phyloP scores from a whole-genome alignment of 2,797 vertebrate genomes.

The Sebastes diaconus region DNA sequence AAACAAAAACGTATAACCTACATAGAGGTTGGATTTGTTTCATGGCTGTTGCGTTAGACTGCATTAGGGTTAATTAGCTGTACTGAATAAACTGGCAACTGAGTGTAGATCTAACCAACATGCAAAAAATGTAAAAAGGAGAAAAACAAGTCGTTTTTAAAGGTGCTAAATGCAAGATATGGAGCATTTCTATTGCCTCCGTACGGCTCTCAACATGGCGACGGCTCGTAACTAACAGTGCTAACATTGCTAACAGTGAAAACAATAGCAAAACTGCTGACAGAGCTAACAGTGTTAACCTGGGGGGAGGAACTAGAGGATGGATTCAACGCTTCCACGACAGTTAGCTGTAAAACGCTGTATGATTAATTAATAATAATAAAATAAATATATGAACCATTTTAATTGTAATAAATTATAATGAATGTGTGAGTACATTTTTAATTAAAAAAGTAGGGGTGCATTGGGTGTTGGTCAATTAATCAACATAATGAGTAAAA shows the following conservation, averaged over 20 bases:
- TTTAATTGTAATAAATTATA: background rate
- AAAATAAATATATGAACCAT: background rate
- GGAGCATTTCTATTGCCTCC: background rate
- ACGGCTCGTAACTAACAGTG: no score
- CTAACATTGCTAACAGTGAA: no score
- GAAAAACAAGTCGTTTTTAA: background rate
- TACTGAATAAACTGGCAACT: background rate
- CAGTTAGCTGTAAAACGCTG: background rate
- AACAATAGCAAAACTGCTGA: background rate
- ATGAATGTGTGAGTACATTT: background rate
- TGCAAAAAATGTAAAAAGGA: background rate
- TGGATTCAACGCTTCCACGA: background rate
- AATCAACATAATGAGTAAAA: background rate
- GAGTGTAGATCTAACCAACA: background rate
- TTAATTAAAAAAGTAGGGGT: background rate
- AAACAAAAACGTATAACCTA: background rate
- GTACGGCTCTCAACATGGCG: background rate
- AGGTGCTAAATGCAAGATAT: background rate
- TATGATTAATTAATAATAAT: background rate
- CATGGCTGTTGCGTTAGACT: background rate
- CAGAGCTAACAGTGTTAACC: background rate
- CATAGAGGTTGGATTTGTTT: background rate
- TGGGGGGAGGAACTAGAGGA: background rate
- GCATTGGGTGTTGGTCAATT: background rate
- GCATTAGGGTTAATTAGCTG: background rate